Evolutionary conservation across 2,888 invertebrate genomes (phyloP), one percentile per base, ranked within the genome.

Genomic region (Koerneria pararmatus): DNA sequence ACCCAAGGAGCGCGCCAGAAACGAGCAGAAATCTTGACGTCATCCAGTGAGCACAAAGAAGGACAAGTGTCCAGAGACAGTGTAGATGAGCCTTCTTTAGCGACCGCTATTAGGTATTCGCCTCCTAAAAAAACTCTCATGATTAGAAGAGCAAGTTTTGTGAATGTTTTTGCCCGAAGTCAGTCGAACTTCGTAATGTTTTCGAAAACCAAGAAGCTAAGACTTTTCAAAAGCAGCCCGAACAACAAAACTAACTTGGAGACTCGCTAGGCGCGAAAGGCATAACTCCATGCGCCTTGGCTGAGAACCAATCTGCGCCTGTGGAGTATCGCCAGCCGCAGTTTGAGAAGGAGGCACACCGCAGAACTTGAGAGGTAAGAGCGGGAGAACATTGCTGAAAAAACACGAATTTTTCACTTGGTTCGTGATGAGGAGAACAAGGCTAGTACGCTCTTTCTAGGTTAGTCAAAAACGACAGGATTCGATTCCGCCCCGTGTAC

Each of bases 1-100:
- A 64, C 64, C 64, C 64, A 64, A 15, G 64, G 64, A 4, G 64
- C 64, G 3, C 57, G 27, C 64, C 64, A 64, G 29, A 64, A 29
- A 27, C 64, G 46, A 22, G 53, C 35, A 3, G 64, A 56, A 0
- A 64, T 51, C 24, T 64, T 64, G 5, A 64, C 64, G 19, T 56
- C 64, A 22, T 35, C 48, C 57, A 56, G 54, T 8, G 64, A 56
- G 37, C 64, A 64, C 46, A 64, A 31, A 46, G 34, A 24, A 8
- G 41, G 56, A 37, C 64, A 64, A 31, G 64, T 64, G 11, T 56
- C 56, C 0, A 64, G 31, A 15, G 64, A 64, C 22, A 64, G 35
- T 1, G 46, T 19, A 22, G 64, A 32, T 32, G 24, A 31, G 35
- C 64, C 64, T 15, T 31, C 57, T 22, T 32, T 29, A 11, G 56